phyloP scores from a whole-genome alignment of 2,113 vertebrate species.

The Ictalurus punctatus region DNA sequence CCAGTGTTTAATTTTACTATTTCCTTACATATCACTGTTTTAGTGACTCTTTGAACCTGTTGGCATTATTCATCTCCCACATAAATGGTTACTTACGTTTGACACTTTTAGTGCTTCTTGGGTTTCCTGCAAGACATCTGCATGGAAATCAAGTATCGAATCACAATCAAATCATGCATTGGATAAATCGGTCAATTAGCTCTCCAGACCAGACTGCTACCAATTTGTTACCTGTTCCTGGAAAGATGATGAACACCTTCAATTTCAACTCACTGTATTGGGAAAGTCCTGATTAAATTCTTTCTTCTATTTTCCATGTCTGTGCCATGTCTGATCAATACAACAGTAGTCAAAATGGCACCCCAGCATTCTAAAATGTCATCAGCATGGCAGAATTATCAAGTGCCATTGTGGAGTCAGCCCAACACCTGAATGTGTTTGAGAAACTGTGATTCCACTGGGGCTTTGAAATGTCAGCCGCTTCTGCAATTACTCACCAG shows the following conservation, averaged over 20 bases:
- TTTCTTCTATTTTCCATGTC: constrained; percentile 23
- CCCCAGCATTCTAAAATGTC: constrained; percentile 49
- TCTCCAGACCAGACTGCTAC: background rate
- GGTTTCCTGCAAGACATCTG: constrained; percentile 65
- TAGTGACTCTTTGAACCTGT: constrained; percentile 70
- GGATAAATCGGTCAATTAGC: constrained; percentile 58
- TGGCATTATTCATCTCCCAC: constrained; percentile 69
- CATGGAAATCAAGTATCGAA: constrained; percentile 62
- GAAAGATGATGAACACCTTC: constrained; percentile 21
- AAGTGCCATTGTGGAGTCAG: constrained; percentile 23
- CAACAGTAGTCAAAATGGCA: constrained; percentile 36
- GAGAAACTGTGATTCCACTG: constrained; percentile 25
- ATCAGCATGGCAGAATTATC: constrained; percentile 38
- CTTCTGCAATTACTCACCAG: constrained; percentile 53
- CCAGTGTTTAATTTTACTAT: constrained; percentile 64
- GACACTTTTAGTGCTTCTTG: constrained; percentile 70
- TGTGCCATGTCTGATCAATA: constrained; percentile 25
- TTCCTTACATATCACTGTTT: constrained; percentile 60
- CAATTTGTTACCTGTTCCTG: background rate
- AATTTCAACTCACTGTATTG: background rate
- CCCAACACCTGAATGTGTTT: constrained; percentile 46
- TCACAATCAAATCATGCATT: constrained; percentile 62
- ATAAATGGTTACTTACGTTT: constrained; percentile 66
- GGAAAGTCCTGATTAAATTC: constrained; percentile 3
- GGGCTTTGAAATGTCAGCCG: constrained; percentile 53